A percentile compares a stretch with the other conserved stretches of the same genome.
Evolutionary conservation across 2,113 vertebrate genomes (phyloP).

Genomic region (Accipiter virgatus): DNA sequence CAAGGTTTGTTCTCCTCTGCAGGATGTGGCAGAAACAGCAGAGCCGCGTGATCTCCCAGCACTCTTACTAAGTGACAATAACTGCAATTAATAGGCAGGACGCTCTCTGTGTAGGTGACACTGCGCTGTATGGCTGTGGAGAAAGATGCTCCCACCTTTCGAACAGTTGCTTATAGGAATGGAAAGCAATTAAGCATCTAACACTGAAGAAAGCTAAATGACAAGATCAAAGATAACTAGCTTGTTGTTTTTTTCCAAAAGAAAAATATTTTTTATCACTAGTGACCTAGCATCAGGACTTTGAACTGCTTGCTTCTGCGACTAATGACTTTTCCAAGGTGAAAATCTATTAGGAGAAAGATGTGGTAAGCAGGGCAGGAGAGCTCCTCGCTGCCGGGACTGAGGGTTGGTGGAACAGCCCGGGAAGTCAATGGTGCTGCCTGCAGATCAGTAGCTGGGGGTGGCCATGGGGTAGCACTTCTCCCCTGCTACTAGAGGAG

Average conservation of each 20-base stretch:
- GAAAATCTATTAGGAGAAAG: not conserved
- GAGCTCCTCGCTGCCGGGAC: accelerated
- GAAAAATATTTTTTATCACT: not conserved
- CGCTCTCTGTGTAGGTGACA: not conserved
- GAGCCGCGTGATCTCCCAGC: not conserved
- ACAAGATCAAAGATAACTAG: not conserved
- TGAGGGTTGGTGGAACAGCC: accelerated
- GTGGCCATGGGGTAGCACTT: too few species aligned
- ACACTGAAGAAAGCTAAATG: not conserved
- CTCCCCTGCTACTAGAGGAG: not conserved
- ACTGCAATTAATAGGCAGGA: not conserved
- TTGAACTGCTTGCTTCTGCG: not conserved
- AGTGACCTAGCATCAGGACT: not conserved
- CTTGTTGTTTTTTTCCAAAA: not conserved
- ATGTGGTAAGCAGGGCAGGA: not conserved
- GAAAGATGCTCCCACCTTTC: not conserved
- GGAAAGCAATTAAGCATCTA: not conserved
- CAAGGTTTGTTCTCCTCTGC: not conserved
- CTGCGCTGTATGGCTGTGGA: not conserved
- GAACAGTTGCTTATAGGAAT: not conserved
- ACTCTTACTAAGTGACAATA: not conserved
- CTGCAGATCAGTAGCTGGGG: not conserved
- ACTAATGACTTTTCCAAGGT: not conserved
- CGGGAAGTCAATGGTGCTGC: accelerated
- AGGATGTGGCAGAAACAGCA: not conserved